Percentiles rank a stretch among this genome's conserved stretches.
Evolutionary conservation across 2,113 vertebrate species (phyloP).

Genomic region (Melanerpes aurifrons): DNA sequence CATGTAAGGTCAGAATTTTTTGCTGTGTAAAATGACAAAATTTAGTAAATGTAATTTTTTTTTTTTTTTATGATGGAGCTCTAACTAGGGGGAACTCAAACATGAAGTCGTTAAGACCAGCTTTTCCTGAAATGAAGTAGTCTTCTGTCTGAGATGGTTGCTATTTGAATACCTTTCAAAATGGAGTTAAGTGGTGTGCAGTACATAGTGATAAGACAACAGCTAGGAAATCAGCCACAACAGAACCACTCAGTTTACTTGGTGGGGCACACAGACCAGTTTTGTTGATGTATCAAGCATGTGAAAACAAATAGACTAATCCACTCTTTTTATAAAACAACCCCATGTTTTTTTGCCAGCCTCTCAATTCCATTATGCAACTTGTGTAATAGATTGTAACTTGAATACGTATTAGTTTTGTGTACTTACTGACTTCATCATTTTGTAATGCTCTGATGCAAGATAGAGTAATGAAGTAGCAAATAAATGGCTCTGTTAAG

Average conservation of each 20-base stretch:
- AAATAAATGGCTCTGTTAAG: neutral
- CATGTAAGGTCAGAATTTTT: neutral
- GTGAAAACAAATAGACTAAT: conserved; percentile 27
- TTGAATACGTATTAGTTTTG: conserved; percentile 7
- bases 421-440: neutral
- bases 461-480: neutral
- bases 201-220: neutral
- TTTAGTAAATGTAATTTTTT: neutral
- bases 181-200: neutral
- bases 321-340: neutral
- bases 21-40: neutral
- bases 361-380: neutral
- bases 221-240: neutral
- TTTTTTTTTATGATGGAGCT: neutral
- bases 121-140: neutral
- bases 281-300: neutral
- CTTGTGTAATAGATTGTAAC: conserved; percentile 25
- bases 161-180: neutral
- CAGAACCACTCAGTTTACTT: neutral
- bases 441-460: conserved; percentile 41
- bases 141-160: neutral
- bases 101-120: neutral
- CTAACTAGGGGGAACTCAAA: neutral
- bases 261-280: neutral
- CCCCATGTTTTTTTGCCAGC: neutral